These are phyloP conservation scores for Petrolisthes manimaculis DNA, from an alignment of 2,888 invertebrate genomes.

Conservation along the genomic window DNA sequence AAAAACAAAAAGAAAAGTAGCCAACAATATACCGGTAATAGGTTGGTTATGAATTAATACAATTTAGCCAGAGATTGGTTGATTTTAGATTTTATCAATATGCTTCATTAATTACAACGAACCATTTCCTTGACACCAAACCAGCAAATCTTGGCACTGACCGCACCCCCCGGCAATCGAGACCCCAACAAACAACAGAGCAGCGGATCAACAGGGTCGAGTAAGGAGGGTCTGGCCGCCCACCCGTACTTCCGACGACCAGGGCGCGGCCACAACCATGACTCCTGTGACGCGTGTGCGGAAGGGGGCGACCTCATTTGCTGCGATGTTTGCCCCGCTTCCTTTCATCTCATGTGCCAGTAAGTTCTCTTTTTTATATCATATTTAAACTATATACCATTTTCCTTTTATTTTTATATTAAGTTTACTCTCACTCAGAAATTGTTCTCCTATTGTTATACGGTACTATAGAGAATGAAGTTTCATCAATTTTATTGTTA, in stretches of 20 bases:
- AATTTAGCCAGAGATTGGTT: background rate
- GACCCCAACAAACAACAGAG: slow-evolving; percentile 53
- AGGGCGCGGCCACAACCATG: slow-evolving; percentile 91
- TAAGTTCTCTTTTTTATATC: slow-evolving; percentile 72
- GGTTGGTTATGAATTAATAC: background rate
- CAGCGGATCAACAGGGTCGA: slow-evolving; percentile 26
- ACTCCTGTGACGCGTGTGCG: slow-evolving; percentile 92
- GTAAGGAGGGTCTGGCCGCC: slow-evolving; percentile 73
- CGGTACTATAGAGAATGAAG: no score
- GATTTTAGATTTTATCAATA: background rate
- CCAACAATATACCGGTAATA: background rate
- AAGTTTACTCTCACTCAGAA: no score
- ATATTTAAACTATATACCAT: no score
- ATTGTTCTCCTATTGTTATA: no score
- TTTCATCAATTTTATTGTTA: no score
- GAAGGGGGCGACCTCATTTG: slow-evolving; percentile 96
- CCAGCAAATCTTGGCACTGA: slow-evolving; percentile 65
- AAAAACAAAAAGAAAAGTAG: no score
- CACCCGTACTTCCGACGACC: slow-evolving; percentile 88
- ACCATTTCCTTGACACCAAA: background rate
- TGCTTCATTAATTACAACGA: background rate
- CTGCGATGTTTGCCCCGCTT: slow-evolving; percentile 95
- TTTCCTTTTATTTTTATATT: no score
- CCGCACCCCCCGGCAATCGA: slow-evolving; percentile 64
- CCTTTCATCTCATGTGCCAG: slow-evolving; percentile 95